Base-by-base conservation (phyloP, 2,797 vertebrate genomes). In the Pantherophis vulpinus region DNA sequence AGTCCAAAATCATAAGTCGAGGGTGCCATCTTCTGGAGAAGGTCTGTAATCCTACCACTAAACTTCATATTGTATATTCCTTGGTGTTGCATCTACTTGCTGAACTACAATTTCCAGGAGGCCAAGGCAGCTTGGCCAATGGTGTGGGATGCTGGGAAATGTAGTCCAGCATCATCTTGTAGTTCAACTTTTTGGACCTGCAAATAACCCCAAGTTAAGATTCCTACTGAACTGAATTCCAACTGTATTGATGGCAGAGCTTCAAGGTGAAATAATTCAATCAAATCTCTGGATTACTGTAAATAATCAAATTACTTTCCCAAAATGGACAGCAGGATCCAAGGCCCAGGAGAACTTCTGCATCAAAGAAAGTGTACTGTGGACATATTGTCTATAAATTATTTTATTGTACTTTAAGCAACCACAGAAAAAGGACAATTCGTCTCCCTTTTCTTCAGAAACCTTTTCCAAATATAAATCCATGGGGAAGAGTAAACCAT, bases 11-110 rank as follows among this genome's bases (percentile, higher is more conserved):
- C 9, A 6, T 92, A 13, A 93, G 93, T 89, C 88, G 13, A 90
- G 95, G 90, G 92, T 96, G 96, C 96, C 96, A 97, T 51, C 96
- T 96, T 93, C 96, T 95, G 96, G 96, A 88, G 91, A 88, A 90
- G 0, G 4, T 23, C 20, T 32, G 37, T 9, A 37, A 47, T 29
- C 89, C n/a, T 47, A 20, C 12, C n/a, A 4, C 5, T 25, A 32
- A 86, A 58, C 2, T 10, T 66, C 18, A 42, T 5, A 42, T 23
- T 11, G 18, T 23, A 42, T 25, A 83, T 23, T 83, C 20, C 74
- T 83, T 47, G 37, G 20, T 25, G 74, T 12, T 25, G 20, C 12
- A 10, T 47, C 1, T 79, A 3, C 32, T 25, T 47, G 20, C 20
- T 83, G 74, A 83, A 83, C 37, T 47, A 83, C 74, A 83, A 10